Percentiles rank a stretch among this genome's conserved stretches.
Evolutionary conservation across 2,113 vertebrate genomes (phyloP).

Genomic region (Damaliscus lunatus): DNA sequence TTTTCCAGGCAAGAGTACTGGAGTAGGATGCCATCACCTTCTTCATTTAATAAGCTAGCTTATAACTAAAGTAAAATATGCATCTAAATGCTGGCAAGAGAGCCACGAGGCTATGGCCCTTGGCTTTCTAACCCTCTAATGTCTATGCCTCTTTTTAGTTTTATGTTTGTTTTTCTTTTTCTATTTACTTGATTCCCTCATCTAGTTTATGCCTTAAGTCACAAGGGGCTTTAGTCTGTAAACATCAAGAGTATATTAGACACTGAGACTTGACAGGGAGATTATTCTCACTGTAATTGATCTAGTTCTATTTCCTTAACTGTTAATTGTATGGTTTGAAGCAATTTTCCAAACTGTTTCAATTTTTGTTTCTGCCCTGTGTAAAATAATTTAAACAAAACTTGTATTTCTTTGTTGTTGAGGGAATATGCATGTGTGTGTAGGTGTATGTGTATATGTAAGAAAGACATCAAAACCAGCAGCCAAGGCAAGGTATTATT

Average conservation of each 20-base stretch:
- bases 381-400: constrained; percentile 1
- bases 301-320: background rate
- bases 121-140: background rate
- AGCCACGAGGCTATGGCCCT: background rate
- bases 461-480: background rate
- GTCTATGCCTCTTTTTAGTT: background rate
- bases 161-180: background rate
- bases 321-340: background rate
- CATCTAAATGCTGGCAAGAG: background rate
- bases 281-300: background rate
- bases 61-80: background rate
- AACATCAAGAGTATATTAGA: background rate
- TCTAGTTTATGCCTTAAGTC: background rate
- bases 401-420: background rate
- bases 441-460: background rate
- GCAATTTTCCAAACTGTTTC: background rate
- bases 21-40: too few species aligned
- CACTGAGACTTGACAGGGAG: background rate
- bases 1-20: too few species aligned
- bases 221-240: background rate
- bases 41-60: background rate
- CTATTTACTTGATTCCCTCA: background rate
- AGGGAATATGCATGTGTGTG: background rate
- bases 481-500: background rate
- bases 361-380: background rate